phyloP scores from a whole-genome alignment of 1,140 invertebrate genomes.

The Drosophila pseudoananassae region DNA sequence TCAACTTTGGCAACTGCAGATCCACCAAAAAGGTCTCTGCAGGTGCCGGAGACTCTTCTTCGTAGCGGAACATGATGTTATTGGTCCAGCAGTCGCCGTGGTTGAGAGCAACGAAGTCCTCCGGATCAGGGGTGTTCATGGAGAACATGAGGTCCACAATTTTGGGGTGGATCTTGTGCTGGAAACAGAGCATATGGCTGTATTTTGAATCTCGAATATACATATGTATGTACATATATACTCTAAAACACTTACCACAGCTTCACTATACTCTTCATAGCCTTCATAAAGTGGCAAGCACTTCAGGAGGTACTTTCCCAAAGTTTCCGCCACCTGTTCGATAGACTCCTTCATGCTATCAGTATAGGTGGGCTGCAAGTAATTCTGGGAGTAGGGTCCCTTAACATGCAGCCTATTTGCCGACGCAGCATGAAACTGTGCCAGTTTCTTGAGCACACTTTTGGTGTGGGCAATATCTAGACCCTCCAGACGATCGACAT shows the following conservation, averaged over 20 bases:
- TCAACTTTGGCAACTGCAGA: slow-evolving; percentile 68
- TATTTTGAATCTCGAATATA: not conserved
- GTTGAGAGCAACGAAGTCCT: slow-evolving; percentile 86
- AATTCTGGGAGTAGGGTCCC: slow-evolving; percentile 46
- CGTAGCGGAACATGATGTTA: slow-evolving; percentile 84
- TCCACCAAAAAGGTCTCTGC: slow-evolving; percentile 79
- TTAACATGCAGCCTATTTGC: slow-evolving; percentile 42
- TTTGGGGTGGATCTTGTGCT: slow-evolving; percentile 45
- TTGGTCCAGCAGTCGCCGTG: slow-evolving; percentile 86
- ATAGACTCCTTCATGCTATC: slow-evolving; percentile 36
- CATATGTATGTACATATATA: not conserved
- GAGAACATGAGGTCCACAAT: slow-evolving; percentile 46
- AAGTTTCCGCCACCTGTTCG: slow-evolving; percentile 33
- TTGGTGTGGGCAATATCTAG: slow-evolving; percentile 84
- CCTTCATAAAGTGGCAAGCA: slow-evolving; percentile 41
- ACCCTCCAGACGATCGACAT: slow-evolving; percentile 85
- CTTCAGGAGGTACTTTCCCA: slow-evolving; percentile 43
- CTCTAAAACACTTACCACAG: slow-evolving; percentile 34
- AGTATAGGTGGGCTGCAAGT: slow-evolving; percentile 33
- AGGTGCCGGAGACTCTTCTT: slow-evolving; percentile 13
- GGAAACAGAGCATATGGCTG: not conserved
- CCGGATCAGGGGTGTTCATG: slow-evolving; percentile 54
- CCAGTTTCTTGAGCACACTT: slow-evolving; percentile 85
- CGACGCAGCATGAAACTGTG: slow-evolving; percentile 85
- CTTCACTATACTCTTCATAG: slow-evolving; percentile 35